Evolutionary conservation across 2,888 invertebrate genomes (phyloP).

Genomic region (Parnassius mnemosyne): DNA sequence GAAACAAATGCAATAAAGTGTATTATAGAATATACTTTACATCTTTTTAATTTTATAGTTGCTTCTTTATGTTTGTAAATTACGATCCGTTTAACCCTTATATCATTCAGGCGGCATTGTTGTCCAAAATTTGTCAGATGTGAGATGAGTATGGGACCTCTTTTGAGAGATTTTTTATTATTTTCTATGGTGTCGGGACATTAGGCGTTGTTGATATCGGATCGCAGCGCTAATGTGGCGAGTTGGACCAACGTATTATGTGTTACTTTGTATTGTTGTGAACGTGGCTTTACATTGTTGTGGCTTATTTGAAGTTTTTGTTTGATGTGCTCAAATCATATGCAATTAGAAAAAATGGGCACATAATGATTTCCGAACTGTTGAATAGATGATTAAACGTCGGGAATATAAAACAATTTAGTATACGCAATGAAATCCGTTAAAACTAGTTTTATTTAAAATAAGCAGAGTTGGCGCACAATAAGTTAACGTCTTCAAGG

Average conservation of each 20-base stretch:
- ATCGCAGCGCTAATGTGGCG: conserved; percentile 54
- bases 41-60: conserved; percentile 20
- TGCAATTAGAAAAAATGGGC: no score
- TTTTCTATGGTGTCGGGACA: conserved; percentile 51
- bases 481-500: no score
- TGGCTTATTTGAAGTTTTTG: conserved; percentile 1
- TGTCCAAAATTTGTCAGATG: conserved; percentile 76
- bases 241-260: conserved; percentile 29
- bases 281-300: conserved; percentile 1
- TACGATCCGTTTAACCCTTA: conserved; percentile 72
- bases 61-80: conserved; percentile 40
- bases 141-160: conserved; percentile 60
- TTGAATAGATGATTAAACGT: no score
- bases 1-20: conserved; percentile 32
- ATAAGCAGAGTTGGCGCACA: no score
- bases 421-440: no score
- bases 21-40: conserved; percentile 28
- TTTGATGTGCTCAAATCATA: background rate
- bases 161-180: conserved; percentile 39
- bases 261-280: conserved; percentile 10
- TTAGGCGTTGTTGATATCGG: conserved; percentile 61
- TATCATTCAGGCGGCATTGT: conserved; percentile 65
- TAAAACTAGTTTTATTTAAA: no score
- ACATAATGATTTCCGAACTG: no score
- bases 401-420: no score